Evolutionary conservation across 2,797 vertebrate genomes (phyloP), one percentile per base, ranked within the genome.

Genomic region (Orestias chungarensis): DNA sequence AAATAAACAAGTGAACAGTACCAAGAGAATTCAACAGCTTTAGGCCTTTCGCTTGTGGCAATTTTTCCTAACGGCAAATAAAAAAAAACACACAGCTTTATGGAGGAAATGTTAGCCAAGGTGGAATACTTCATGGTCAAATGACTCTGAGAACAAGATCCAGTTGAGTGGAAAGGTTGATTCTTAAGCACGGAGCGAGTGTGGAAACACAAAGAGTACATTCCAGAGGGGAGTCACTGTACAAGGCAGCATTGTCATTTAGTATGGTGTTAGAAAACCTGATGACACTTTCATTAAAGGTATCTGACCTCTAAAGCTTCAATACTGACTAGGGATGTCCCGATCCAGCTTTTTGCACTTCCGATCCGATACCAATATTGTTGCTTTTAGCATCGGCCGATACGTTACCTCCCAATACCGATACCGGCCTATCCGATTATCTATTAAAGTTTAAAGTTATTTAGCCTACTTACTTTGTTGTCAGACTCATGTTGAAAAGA

Each of bases 171-270:
- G 85, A 91, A 92, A 90, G 76, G 83, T 75, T 86, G 83, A 88
- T 87, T 79, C 80, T 74, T 85, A n/a, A 81, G 82, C 73, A 84
- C 76, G 71, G 31, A 74, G 50, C 44, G 47, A 81, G 74, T 79
- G 79, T 61, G 74, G 79, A 75, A 87, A 87, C 77, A 92, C 86
- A 92, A 91, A 91, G 55, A 83, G 66, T 81, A 81, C 91, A 92
- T 93, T 93, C 88, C 90, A 88, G 87, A 87, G 89, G 79, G 73
- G 57, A 65, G 80, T 76, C 79, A 79, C 57, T 75, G 75, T 73
- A 91, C 75, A 87, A 83, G 74, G 74, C 81, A 49, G 66, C 73
- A 78, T 69, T 90, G 88, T 89, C 74, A 82, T 85, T 84, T 71
- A 33, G 70, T 46, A 31, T 82, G 73, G 64, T 42, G 70, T 74